phyloP scores from a whole-genome alignment of 2,888 invertebrate species.

The Cepaea hortensis region DNA sequence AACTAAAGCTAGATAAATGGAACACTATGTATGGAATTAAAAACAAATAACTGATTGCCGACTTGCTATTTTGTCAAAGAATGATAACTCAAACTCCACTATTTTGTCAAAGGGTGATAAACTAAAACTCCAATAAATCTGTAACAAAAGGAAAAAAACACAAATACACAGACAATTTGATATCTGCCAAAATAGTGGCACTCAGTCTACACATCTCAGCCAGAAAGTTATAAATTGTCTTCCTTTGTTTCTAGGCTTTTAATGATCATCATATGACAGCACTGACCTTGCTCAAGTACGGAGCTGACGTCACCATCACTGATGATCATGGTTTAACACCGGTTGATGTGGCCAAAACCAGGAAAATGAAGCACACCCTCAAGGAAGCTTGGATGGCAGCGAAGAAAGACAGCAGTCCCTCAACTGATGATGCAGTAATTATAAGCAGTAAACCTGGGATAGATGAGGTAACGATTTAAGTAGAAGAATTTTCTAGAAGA shows the following conservation, averaged over 20 bases:
- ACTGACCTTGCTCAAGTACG: slow-evolving; percentile 64
- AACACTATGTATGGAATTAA: no score
- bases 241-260: slow-evolving; percentile 64
- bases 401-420: slow-evolving; percentile 57
- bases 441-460: not conserved
- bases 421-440: slow-evolving; percentile 51
- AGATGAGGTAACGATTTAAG: not conserved
- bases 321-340: slow-evolving; percentile 73
- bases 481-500: not conserved
- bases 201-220: not conserved
- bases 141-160: no score
- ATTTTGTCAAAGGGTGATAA: no score
- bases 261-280: slow-evolving; percentile 72
- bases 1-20: no score
- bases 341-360: slow-evolving; percentile 72
- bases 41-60: no score
- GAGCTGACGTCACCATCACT: slow-evolving; percentile 71
- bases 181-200: no score
- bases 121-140: no score
- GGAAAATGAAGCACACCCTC: slow-evolving; percentile 67
- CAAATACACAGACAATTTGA: no score
- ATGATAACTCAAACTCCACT: no score
- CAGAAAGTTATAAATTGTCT: not conserved
- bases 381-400: slow-evolving; percentile 72
- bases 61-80: no score